phyloP scores from a whole-genome alignment of 2,797 vertebrate species.

The Gambusia yucatana region DNA sequence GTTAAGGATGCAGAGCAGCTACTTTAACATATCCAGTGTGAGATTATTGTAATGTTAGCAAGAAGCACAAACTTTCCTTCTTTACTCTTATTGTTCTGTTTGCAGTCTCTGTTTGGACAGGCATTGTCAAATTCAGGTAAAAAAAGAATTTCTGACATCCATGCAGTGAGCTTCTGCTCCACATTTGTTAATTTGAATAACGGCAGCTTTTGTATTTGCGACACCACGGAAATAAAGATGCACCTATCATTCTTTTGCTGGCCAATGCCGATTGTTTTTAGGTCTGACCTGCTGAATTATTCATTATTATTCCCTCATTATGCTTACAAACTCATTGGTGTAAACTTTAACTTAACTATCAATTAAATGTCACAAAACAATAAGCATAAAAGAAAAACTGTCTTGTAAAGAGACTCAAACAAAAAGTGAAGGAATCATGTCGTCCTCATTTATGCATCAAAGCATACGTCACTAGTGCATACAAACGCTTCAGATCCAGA shows the following conservation, averaged over 20 bases:
- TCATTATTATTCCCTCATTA: background rate
- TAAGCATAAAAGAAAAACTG: background rate
- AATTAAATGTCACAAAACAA: background rate
- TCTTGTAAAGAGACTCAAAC: background rate
- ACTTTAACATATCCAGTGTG: background rate
- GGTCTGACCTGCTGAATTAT: background rate
- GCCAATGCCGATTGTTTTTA: background rate
- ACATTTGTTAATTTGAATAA: background rate
- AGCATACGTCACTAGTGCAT: background rate
- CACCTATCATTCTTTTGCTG: background rate
- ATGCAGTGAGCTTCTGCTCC: background rate
- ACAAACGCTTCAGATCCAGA: background rate
- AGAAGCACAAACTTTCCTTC: background rate
- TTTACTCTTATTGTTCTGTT: background rate
- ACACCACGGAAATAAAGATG: background rate
- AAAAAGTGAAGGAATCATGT: background rate
- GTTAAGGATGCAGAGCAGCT: background rate
- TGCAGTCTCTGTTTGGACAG: background rate
- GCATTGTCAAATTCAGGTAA: background rate
- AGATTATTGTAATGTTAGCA: background rate
- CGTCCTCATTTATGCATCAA: background rate
- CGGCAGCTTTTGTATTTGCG: background rate
- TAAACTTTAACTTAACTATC: background rate
- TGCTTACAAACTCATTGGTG: background rate
- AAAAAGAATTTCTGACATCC: background rate